A percentile compares a stretch with the other conserved stretches of the same genome.
Evolutionary conservation across 2,888 invertebrate species (phyloP).

Genomic region (Hermodice carunculata): DNA sequence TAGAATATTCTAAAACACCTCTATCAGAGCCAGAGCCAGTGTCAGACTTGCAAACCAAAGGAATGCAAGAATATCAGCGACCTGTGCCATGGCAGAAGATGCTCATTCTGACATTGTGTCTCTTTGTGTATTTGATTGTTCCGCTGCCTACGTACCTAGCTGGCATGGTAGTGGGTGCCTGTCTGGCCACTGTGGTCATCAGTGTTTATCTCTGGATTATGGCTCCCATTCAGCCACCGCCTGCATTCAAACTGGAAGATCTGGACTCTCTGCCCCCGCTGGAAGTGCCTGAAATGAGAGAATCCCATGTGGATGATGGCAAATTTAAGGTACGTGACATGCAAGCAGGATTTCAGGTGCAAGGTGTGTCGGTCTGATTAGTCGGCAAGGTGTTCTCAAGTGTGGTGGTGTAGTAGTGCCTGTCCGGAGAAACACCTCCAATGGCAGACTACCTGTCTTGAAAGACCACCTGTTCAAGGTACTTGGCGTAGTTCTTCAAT

Average conservation of each 20-base stretch:
- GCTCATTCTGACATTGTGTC: slow-evolving; percentile 20
- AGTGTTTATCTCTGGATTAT: slow-evolving; percentile 50
- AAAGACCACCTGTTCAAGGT: no score
- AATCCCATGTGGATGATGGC: slow-evolving; percentile 51
- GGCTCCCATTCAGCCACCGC: slow-evolving; percentile 43
- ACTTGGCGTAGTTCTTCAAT: no score
- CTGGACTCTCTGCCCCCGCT: slow-evolving; percentile 54
- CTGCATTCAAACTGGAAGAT: slow-evolving; percentile 45
- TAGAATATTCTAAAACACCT: not conserved
- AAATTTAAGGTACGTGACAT: slow-evolving; percentile 56
- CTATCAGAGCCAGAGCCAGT: not conserved
- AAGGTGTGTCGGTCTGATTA: no score
- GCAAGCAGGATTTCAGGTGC: no score
- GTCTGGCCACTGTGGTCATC: slow-evolving; percentile 48
- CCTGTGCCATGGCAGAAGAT: slow-evolving; percentile 17
- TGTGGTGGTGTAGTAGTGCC: no score
- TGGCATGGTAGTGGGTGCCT: slow-evolving; percentile 54
- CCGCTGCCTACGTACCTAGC: slow-evolving; percentile 61
- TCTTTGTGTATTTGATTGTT: slow-evolving; percentile 54
- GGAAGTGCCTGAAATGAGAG: slow-evolving; percentile 54
- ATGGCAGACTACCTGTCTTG: no score
- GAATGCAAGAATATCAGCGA: no score
- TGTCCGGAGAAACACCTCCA: no score
- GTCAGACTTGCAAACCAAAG: no score
- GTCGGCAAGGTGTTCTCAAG: no score